Conservation (phyloP, 2,888 invertebrate species). For the Andricus quercusramuli region DNA sequence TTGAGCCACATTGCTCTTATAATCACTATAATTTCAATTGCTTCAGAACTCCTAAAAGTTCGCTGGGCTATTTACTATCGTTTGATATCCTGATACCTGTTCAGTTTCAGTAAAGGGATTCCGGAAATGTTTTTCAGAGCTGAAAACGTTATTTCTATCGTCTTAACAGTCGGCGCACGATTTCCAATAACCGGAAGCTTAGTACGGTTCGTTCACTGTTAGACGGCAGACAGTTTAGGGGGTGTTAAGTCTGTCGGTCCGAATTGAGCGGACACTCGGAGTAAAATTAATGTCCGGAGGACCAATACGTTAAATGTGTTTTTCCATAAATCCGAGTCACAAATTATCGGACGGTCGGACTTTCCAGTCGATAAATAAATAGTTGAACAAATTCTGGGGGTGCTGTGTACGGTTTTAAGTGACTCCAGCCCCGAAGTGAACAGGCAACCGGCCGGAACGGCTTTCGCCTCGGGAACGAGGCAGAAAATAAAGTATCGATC, state of each 20-base stretch:
- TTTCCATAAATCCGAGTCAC: conserved; percentile 5
- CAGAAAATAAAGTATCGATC: conserved; percentile 42
- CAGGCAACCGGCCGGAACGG: conserved; percentile 25
- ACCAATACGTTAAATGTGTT: conserved; percentile 29
- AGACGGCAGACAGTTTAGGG: conserved; percentile 45
- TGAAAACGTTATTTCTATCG: conserved; percentile 47
- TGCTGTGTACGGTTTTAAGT: conserved; percentile 1
- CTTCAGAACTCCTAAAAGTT: conserved; percentile 10
- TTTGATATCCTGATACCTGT: conserved; percentile 24
- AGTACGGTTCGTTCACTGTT: conserved; percentile 45
- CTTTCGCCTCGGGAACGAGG: conserved; percentile 40
- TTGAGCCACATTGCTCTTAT: conserved; percentile 2
- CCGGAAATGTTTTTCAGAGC: conserved; percentile 50
- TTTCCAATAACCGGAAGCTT: conserved; percentile 63
- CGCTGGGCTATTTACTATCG: conserved; percentile 23
- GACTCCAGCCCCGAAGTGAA: conserved; percentile 29
- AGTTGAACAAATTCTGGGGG: conserved; percentile 16
- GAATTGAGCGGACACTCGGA: conserved; percentile 19
- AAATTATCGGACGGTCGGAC: conserved; percentile 35
- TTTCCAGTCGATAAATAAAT: conserved; percentile 42
- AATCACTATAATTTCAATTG: conserved; percentile 5
- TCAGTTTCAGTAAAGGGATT: conserved; percentile 29
- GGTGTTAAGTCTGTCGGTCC: conserved; percentile 42
- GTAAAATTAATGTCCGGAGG: conserved; percentile 27
- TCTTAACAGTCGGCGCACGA: conserved; percentile 58